Base-by-base conservation (phyloP, 2,113 vertebrate genomes). In the Alectura lathami region DNA sequence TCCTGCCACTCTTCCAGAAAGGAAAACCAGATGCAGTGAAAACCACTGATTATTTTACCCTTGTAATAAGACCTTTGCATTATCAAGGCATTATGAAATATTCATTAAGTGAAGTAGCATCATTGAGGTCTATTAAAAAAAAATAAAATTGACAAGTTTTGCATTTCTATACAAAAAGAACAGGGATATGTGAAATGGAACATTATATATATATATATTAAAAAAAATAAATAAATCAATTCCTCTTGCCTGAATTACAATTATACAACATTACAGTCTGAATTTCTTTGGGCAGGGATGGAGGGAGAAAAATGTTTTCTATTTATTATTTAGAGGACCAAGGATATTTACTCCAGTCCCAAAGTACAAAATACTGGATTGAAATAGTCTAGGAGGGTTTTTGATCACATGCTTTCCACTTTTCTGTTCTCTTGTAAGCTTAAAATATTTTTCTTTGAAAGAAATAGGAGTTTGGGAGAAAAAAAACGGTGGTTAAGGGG, bases 401-500 rank as follows among this genome's bases (percentile, higher is more conserved):
- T 62, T 89, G 50, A 90, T 91, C 81, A 89, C 76, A 78, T 11
- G 30, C 77, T 96, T 94, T 92, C 83, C 4, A 22, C 74, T 92
- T 70, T 54, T 85, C 66, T 91, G 50, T 82, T 69, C 72, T 95
- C 82, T 43, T 62, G 57, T 45, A 60, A 85, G 83, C 78, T 72
- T 91, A 67, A 97, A 74, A 54, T 24, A 21, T 80, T 92, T 87
- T 82, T 64, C 57, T 89, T 93, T 85, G 43, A 89, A 89, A 90
- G 22, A 92, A 88, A 70, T 48, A 70, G 42, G n/a, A 43, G 32
- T 38, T 56, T 13, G 29, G 8, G 15, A 36, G 6, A n/a, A 69
- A 73, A 69, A 73, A 47, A 83, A 81, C 2, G 77, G 17, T 18
- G 29, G 26, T 38, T 43, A 88, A 32, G 15, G 50, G 27, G 10